Conservation (phyloP, 2,797 vertebrate species). For the Tragopan temminckii region DNA sequence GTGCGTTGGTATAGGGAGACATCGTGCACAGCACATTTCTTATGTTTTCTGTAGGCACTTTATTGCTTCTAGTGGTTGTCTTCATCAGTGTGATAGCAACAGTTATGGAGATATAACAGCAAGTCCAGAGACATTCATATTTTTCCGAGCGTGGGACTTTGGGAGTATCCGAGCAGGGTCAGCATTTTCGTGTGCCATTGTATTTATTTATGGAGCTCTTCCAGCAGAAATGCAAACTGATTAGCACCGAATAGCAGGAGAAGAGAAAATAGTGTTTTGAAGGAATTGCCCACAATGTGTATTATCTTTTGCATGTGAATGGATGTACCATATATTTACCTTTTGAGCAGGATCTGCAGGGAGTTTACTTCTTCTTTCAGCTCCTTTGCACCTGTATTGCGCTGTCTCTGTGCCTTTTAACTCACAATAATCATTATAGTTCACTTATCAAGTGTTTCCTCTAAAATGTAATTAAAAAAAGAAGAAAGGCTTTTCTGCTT, state of each 20-base stretch:
- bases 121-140: neutral
- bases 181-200: neutral
- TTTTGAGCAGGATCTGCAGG: neutral
- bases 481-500: neutral
- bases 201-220: neutral
- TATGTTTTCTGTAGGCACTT: neutral
- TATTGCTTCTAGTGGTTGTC: neutral
- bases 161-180: neutral
- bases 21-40: rapidly evolving
- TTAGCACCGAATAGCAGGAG: neutral
- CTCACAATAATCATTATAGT: neutral
- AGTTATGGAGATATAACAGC: neutral
- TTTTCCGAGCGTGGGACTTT: neutral
- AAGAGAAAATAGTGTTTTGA: neutral
- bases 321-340: neutral
- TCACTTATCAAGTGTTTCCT: neutral
- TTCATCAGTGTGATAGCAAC: neutral
- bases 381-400: neutral
- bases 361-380: neutral
- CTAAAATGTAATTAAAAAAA: neutral
- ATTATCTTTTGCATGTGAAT: neutral
- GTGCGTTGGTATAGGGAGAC: neutral
- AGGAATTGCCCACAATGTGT: neutral
- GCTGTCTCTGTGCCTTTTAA: neutral
- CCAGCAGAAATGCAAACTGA: neutral